Evolutionary conservation across 1,140 invertebrate genomes (phyloP).

Genomic region (Procambarus clarkii): DNA sequence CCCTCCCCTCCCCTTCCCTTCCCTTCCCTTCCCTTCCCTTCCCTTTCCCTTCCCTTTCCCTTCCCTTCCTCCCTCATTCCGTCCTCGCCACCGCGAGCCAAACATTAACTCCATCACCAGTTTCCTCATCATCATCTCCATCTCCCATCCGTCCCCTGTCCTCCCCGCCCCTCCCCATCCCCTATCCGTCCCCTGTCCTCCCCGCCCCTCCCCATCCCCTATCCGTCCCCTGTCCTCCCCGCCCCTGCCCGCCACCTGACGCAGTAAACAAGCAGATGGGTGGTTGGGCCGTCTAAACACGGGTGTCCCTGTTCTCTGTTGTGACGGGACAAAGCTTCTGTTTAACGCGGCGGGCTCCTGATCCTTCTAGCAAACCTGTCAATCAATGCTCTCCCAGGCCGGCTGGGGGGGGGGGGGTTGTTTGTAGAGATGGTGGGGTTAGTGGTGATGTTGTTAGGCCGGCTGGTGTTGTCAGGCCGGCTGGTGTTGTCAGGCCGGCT

Average conservation of each 20-base stretch:
- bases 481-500: too few species aligned
- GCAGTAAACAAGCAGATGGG: slow-evolving; percentile 31
- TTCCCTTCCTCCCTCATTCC: neutral
- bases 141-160: neutral
- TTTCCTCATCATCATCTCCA: neutral
- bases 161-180: neutral
- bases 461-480: too few species aligned
- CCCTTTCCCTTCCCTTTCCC: neutral
- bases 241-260: slow-evolving; percentile 17
- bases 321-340: slow-evolving; percentile 48
- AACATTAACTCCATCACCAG: slow-evolving; percentile 8
- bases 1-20: slow-evolving; percentile 8
- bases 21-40: neutral
- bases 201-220: neutral
- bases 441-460: neutral
- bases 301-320: slow-evolving; percentile 46
- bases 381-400: neutral
- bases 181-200: neutral
- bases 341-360: slow-evolving; percentile 24
- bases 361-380: slow-evolving; percentile 59
- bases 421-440: neutral
- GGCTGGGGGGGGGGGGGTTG: neutral
- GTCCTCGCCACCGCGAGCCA: neutral
- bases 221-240: neutral
- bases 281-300: slow-evolving; percentile 22